These are phyloP conservation scores for Drosophila prolongata DNA, from an alignment of 2,888 invertebrate species.

Conservation along the genomic window DNA sequence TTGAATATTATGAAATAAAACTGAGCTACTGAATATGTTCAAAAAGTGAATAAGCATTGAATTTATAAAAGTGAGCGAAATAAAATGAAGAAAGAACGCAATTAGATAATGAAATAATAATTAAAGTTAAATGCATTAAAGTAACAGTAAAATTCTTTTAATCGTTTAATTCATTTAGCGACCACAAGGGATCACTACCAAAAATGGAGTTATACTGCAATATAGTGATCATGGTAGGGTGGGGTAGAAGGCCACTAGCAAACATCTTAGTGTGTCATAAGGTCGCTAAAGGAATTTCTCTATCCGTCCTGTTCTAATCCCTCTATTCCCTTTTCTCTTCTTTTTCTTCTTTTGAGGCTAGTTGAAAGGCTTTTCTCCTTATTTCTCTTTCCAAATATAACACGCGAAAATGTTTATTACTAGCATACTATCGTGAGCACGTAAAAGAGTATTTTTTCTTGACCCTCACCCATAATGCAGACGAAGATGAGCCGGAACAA, in stretches of 20 bases:
- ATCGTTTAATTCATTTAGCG: not conserved
- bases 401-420: not conserved
- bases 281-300: conserved; percentile 2
- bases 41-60: conserved; percentile 1
- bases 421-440: conserved; percentile 3
- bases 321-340: not conserved
- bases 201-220: conserved; percentile 1
- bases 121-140: not conserved
- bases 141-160: not conserved
- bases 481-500: too few relatives aligned
- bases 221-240: conserved; percentile 6
- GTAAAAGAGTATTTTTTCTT: not conserved
- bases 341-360: conserved; percentile 3
- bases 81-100: conserved; percentile 4
- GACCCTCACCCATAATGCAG: too few relatives aligned
- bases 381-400: not conserved
- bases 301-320: not conserved
- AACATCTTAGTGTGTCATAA: conserved; percentile 1
- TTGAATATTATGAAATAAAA: not conserved
- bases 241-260: not conserved
- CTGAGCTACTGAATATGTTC: not conserved
- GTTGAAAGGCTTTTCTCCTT: not conserved
- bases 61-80: not conserved
- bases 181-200: not conserved
- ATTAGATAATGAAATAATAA: not conserved